Conservation (phyloP, 1,140 invertebrate species). For the Halesus radiatus region DNA sequence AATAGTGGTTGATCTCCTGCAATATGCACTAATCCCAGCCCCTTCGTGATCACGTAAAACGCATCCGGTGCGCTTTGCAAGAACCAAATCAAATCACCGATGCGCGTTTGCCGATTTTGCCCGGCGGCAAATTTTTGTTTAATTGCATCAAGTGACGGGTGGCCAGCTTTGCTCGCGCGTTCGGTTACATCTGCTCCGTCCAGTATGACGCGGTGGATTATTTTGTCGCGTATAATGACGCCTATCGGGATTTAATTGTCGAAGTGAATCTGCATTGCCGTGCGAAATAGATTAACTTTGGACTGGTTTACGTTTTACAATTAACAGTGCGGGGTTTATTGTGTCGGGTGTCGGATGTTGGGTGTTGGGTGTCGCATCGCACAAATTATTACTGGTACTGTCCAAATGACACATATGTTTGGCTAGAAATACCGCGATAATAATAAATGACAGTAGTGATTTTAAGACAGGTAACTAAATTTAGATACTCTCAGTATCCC, state of each 20-base stretch:
- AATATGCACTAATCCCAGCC: neutral
- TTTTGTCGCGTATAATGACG: constrained; percentile 33
- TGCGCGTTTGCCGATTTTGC: constrained; percentile 42
- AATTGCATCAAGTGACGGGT: constrained; percentile 36
- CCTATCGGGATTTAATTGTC: constrained; percentile 54
- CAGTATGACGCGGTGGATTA: constrained; percentile 28
- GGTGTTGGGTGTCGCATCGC: too few relatives aligned
- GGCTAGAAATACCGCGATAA: too few relatives aligned
- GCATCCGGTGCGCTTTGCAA: constrained; percentile 31
- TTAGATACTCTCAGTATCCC: too few relatives aligned
- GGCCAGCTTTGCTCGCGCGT: neutral
- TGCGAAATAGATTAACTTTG: constrained; percentile 37
- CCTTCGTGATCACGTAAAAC: constrained; percentile 1
- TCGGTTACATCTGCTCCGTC: constrained; percentile 20
- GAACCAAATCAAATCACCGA: constrained; percentile 51
- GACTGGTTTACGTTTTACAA: constrained; percentile 23
- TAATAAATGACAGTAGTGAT: too few relatives aligned
- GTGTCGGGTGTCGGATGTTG: neutral
- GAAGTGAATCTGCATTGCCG: constrained; percentile 43
- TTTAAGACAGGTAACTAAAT: too few relatives aligned
- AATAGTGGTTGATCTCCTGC: too few relatives aligned
- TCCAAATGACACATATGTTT: too few relatives aligned
- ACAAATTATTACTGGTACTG: too few relatives aligned
- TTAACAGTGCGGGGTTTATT: constrained; percentile 20
- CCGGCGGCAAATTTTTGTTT: constrained; percentile 53